These are phyloP conservation scores for Mesorhabditis spiculigera DNA, from an alignment of 2,888 invertebrate species.

Conservation along the genomic window DNA sequence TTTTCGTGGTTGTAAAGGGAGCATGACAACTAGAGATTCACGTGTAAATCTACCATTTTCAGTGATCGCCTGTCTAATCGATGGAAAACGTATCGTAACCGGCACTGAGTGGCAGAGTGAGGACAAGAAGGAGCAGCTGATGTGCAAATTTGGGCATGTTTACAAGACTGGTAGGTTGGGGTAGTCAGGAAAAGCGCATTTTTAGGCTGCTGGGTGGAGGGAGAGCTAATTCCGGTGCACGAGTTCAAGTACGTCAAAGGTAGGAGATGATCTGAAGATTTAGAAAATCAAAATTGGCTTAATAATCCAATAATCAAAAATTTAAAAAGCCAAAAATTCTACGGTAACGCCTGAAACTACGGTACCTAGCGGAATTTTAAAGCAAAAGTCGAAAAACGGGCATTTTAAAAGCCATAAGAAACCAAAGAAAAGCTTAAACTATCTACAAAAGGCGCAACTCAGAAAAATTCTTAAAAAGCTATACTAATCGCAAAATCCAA, in stretches of 20 bases:
- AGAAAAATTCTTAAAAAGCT: too few relatives aligned
- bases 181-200: background rate
- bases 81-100: conserved; percentile 1
- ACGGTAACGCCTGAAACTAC: too few relatives aligned
- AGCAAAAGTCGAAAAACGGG: too few relatives aligned
- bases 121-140: background rate
- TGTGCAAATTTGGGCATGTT: background rate
- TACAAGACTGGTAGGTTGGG: background rate
- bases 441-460: too few relatives aligned
- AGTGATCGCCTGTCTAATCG: background rate
- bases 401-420: too few relatives aligned
- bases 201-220: background rate
- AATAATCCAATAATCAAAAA: background rate
- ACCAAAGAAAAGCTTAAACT: too few relatives aligned
- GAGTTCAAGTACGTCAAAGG: background rate
- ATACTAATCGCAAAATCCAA: too few relatives aligned
- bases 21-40: background rate
- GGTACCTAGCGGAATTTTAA: too few relatives aligned
- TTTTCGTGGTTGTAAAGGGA: background rate
- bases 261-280: background rate
- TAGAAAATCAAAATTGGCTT: background rate
- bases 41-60: background rate
- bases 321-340: background rate
- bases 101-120: background rate
- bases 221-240: background rate